A percentile compares a stretch with the other conserved stretches of the same genome.
Conservation (phyloP, 2,797 vertebrate species). For the Tapirus indicus region DNA sequence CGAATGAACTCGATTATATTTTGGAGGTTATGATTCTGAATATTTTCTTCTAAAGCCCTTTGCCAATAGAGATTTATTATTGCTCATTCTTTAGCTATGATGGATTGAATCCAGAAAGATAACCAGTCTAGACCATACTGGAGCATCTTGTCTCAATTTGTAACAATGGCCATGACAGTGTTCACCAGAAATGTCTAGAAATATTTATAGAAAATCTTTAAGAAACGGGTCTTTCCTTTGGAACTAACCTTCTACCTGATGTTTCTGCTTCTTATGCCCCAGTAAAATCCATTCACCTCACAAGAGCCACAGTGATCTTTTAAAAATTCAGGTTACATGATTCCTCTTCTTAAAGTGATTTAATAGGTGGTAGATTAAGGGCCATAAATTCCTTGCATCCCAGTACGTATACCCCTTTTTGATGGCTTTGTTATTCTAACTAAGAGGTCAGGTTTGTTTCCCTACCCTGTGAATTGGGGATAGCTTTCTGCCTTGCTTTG, state of each 20-base stretch:
- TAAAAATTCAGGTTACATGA: not conserved
- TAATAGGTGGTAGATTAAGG: not conserved
- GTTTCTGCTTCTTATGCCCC: not conserved
- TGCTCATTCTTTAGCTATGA: not conserved
- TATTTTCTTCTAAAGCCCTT: not conserved
- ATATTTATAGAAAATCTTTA: constrained; percentile 8
- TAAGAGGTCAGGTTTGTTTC: not conserved
- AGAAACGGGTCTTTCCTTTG: not conserved
- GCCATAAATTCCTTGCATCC: not conserved
- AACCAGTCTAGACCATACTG: not conserved
- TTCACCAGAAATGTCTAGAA: constrained; percentile 18
- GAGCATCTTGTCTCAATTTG: not conserved
- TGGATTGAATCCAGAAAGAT: constrained; percentile 5
- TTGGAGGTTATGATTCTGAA: constrained; percentile 25
- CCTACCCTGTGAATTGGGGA: not conserved
- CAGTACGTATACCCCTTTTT: not conserved
- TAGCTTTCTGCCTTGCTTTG: not conserved
- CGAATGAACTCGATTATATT: not conserved
- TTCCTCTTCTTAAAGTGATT: not conserved
- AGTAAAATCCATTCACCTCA: not conserved
- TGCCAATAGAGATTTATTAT: not conserved
- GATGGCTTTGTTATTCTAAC: not conserved
- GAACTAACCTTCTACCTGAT: not conserved
- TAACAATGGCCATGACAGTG: not conserved
- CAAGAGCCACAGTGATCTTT: not conserved